Percentiles rank a stretch among this genome's conserved stretches.
These are phyloP conservation scores for Bufo bufo DNA, from an alignment of 2,113 vertebrate genomes.

Conservation along the genomic window DNA sequence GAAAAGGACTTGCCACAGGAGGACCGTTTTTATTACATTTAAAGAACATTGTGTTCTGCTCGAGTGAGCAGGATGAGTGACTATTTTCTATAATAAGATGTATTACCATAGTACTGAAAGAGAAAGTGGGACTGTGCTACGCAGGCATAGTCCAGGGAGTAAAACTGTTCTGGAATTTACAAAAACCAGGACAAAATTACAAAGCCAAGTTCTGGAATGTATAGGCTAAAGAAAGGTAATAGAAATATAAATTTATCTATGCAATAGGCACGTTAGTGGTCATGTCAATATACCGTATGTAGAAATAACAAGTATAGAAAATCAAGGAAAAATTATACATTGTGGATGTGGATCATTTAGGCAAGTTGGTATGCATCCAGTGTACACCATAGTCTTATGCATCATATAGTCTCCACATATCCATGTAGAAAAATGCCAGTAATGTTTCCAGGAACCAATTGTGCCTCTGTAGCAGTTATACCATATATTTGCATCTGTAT, in stretches of 20 bases:
- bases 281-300: not conserved
- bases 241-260: not conserved
- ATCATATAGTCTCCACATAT: too few relatives aligned
- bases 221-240: not conserved
- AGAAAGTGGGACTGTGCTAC: not conserved
- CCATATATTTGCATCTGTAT: too few relatives aligned
- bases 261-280: not conserved
- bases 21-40: constrained; percentile 31
- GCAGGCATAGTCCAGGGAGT: not conserved
- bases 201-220: not conserved
- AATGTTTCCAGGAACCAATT: too few relatives aligned
- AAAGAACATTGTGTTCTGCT: constrained; percentile 46
- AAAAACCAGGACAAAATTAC: constrained; percentile 3
- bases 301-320: not conserved
- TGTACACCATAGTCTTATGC: too few relatives aligned
- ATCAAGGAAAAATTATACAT: not conserved
- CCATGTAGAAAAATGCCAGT: too few relatives aligned
- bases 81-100: constrained; percentile 5
- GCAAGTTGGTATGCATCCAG: too few relatives aligned
- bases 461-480: too few relatives aligned
- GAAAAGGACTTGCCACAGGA: constrained; percentile 38
- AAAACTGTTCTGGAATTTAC: not conserved
- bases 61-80: constrained; percentile 9
- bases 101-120: not conserved
- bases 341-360: not conserved